Percentiles rank a stretch among this genome's conserved stretches.
phyloP scores from a whole-genome alignment of 2,113 vertebrate species.

The Phoenicopterus ruber region DNA sequence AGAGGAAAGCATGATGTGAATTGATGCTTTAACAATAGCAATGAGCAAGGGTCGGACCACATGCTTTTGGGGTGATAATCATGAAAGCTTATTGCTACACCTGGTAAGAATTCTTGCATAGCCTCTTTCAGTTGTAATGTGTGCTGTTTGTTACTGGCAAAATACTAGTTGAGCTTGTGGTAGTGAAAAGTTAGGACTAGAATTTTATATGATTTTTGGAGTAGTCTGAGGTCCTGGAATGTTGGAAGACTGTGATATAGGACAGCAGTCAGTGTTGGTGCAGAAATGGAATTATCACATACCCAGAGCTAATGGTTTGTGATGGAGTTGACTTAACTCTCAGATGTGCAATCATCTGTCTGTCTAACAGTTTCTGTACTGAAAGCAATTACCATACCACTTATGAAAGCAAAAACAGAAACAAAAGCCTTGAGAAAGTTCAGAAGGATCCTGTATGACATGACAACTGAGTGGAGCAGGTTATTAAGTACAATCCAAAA shows the following conservation, averaged over 20 bases:
- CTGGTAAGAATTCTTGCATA: neutral
- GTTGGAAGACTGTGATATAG: neutral
- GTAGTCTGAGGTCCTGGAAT: neutral
- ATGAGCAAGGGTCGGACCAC: neutral
- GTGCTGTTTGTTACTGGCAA: neutral
- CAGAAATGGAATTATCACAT: neutral
- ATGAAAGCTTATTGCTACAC: neutral
- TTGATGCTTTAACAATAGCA: neutral
- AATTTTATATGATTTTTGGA: neutral
- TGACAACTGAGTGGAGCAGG: neutral
- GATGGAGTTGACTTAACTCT: neutral
- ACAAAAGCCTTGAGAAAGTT: neutral
- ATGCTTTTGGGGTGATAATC: neutral
- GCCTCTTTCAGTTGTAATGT: neutral
- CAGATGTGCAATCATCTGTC: neutral
- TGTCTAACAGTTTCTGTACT: neutral
- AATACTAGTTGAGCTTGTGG: neutral
- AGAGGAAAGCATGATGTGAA: neutral
- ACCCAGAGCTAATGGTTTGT: neutral
- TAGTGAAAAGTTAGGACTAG: neutral
- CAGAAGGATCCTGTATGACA: neutral
- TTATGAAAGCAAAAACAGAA: neutral
- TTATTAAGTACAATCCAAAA: neutral
- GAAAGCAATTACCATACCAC: neutral
- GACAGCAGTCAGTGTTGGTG: neutral